A percentile compares a stretch with the other conserved stretches of the same genome.
phyloP scores from a whole-genome alignment of 1,140 invertebrate species.

The Drosophila arawakana region DNA sequence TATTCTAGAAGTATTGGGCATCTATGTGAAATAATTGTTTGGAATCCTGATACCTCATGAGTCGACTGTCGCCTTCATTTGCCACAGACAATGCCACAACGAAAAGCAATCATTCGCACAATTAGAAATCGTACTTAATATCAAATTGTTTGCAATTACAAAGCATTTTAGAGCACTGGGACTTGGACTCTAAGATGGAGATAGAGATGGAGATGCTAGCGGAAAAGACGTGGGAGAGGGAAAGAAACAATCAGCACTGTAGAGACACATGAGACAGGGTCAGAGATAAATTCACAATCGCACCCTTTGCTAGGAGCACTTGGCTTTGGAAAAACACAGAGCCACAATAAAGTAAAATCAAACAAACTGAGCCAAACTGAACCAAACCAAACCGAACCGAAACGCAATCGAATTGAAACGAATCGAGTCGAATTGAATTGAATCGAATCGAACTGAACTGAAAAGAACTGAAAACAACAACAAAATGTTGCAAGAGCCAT shows the following conservation, averaged over 20 bases:
- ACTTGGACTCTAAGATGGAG: constrained; percentile 6
- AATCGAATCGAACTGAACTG: not conserved
- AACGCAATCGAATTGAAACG: not conserved
- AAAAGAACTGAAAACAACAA: constrained; percentile 28
- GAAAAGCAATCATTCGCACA: constrained; percentile 78
- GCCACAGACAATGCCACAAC: constrained; percentile 12
- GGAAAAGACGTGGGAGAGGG: not conserved
- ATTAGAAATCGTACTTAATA: constrained; percentile 80
- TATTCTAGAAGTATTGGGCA: too few relatives aligned
- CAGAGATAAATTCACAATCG: constrained; percentile 40
- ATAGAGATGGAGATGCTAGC: too few relatives aligned
- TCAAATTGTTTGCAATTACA: constrained; percentile 79
- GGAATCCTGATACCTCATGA: not conserved
- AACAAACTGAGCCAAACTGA: constrained; percentile 36
- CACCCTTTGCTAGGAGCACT: constrained; percentile 19
- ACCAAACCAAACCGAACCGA: constrained; percentile 12
- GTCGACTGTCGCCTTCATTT: constrained; percentile 14
- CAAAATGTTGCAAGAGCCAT: constrained; percentile 57
- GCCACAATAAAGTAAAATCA: constrained; percentile 50
- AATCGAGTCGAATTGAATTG: constrained; percentile 1
- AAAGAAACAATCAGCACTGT: constrained; percentile 34
- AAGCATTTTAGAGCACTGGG: constrained; percentile 57
- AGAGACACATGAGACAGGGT: constrained; percentile 49
- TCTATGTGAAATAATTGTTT: too few relatives aligned
- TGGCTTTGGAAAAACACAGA: constrained; percentile 35